phyloP scores from a whole-genome alignment of 1,140 invertebrate genomes.

The Drosophila ironensis region DNA sequence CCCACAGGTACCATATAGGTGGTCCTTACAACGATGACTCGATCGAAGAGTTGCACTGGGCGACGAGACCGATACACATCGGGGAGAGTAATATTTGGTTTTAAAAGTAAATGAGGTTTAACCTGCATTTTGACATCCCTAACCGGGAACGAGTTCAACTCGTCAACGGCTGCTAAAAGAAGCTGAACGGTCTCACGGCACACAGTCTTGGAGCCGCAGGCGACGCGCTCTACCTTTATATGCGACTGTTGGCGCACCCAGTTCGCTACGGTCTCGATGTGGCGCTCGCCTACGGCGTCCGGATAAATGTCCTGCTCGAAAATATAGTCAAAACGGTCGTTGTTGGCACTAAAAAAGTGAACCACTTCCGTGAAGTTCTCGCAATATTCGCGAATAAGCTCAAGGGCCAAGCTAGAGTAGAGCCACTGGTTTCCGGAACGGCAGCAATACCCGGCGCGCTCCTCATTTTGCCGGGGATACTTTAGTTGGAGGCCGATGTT shows the following conservation, averaged over 20 bases:
- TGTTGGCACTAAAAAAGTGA: slow-evolving; percentile 83
- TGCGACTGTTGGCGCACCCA: slow-evolving; percentile 89
- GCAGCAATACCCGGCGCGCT: slow-evolving; percentile 91
- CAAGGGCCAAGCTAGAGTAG: slow-evolving; percentile 90
- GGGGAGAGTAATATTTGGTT: slow-evolving; percentile 83
- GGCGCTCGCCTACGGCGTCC: slow-evolving; percentile 64
- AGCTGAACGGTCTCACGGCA: slow-evolving; percentile 87
- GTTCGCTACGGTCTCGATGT: slow-evolving; percentile 84
- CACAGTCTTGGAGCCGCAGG: slow-evolving; percentile 87
- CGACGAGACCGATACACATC: slow-evolving; percentile 63
- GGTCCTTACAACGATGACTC: slow-evolving; percentile 90
- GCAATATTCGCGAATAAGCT: slow-evolving; percentile 86
- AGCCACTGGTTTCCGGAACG: slow-evolving; percentile 88
- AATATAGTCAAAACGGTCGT: slow-evolving; percentile 83
- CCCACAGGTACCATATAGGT: slow-evolving; percentile 89
- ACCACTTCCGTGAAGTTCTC: slow-evolving; percentile 89
- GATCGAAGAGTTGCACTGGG: slow-evolving; percentile 90
- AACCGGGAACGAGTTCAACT: slow-evolving; percentile 81
- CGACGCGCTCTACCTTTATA: slow-evolving; percentile 83
- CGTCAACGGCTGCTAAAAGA: slow-evolving; percentile 85
- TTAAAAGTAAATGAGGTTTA: slow-evolving; percentile 90
- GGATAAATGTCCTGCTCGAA: slow-evolving; percentile 87
- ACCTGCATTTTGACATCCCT: slow-evolving; percentile 88
- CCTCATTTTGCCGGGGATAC: slow-evolving; percentile 87
- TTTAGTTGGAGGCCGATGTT: slow-evolving; percentile 97